Conservation (phyloP, 2,113 vertebrate genomes). For the Hippopotamus amphibius region DNA sequence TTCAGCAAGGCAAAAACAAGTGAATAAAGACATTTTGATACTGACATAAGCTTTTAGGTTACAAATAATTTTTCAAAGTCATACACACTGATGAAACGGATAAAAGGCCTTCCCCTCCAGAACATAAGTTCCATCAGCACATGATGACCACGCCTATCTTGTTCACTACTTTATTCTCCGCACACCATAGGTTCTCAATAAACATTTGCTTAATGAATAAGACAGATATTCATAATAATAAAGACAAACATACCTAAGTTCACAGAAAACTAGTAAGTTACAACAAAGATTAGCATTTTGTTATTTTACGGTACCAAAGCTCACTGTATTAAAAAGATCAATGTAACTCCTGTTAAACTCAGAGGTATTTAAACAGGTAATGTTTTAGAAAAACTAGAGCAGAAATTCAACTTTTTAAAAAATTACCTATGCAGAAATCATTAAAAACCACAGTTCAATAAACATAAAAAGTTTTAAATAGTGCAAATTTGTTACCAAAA, state of each 20-base stretch:
- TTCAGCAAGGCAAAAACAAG: slow-evolving; percentile 53
- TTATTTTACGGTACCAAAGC: neutral
- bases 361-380: slow-evolving; percentile 6
- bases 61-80: slow-evolving; percentile 54
- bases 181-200: neutral
- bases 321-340: slow-evolving; percentile 51
- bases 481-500: slow-evolving; percentile 40
- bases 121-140: neutral
- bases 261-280: slow-evolving; percentile 19
- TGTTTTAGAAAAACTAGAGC: slow-evolving; percentile 54
- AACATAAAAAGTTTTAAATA: slow-evolving; percentile 43
- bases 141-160: neutral
- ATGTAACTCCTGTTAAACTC: slow-evolving; percentile 18
- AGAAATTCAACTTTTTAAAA: slow-evolving; percentile 48
- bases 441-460: slow-evolving; percentile 58
- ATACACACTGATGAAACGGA: neutral
- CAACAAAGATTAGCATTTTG: slow-evolving; percentile 11
- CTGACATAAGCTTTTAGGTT: slow-evolving; percentile 1
- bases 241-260: slow-evolving; percentile 45
- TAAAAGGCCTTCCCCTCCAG: neutral
- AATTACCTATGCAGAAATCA: slow-evolving; percentile 19
- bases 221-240: neutral
- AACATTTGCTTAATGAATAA: slow-evolving; percentile 28
- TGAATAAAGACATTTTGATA: neutral
- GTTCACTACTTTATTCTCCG: neutral